Conservation (phyloP, 2,113 vertebrate genomes). For the Chaetodon auriga region DNA sequence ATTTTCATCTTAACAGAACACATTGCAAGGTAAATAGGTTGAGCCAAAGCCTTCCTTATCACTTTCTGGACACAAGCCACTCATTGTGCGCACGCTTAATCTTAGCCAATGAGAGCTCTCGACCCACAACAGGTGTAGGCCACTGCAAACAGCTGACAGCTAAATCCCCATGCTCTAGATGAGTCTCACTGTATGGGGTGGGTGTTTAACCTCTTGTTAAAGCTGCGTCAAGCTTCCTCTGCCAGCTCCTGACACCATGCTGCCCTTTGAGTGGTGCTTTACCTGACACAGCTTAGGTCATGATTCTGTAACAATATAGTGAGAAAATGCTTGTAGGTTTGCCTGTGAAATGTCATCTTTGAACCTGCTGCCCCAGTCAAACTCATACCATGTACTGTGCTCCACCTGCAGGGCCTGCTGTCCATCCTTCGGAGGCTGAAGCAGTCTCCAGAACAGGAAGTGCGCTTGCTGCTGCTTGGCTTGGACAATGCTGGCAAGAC, state of each 20-base stretch:
- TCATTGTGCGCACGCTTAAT: constrained; percentile 47
- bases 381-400: neutral
- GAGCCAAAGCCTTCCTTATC: neutral
- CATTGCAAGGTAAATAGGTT: constrained; percentile 19
- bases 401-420: constrained; percentile 88
- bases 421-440: constrained; percentile 93
- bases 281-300: neutral
- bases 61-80: constrained; percentile 40
- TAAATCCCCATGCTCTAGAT: constrained; percentile 64
- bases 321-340: constrained; percentile 19
- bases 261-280: neutral
- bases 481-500: constrained; percentile 97
- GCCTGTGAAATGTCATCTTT: neutral
- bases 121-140: constrained; percentile 45
- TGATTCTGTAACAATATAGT: neutral
- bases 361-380: constrained; percentile 18
- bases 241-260: constrained; percentile 35
- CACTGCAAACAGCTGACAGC: constrained; percentile 50
- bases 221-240: constrained; percentile 24
- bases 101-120: constrained; percentile 40
- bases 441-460: constrained; percentile 93
- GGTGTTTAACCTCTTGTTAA: constrained; percentile 40
- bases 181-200: constrained; percentile 25
- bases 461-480: constrained; percentile 93
- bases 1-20: constrained; percentile 28